These are phyloP conservation scores for Etheostoma nigrum DNA, from an alignment of 2,797 vertebrate genomes.

Conservation along the genomic window DNA sequence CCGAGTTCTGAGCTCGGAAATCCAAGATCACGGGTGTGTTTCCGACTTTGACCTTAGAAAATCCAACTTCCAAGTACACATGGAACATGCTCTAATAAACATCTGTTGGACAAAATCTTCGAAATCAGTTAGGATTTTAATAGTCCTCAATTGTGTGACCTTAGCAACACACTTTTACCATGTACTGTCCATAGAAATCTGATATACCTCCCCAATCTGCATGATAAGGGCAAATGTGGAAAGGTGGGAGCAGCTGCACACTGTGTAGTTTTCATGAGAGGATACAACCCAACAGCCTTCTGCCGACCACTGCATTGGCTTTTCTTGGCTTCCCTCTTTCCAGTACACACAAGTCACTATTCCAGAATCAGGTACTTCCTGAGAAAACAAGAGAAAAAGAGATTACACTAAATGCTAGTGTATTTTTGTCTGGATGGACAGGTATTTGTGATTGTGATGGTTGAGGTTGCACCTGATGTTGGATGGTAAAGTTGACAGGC, in stretches of 20 bases:
- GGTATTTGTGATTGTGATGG: too few relatives aligned
- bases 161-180: too few relatives aligned
- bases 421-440: too few relatives aligned
- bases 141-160: too few relatives aligned
- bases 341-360: slow-evolving; percentile 80
- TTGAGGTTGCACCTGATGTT: slow-evolving; percentile 63
- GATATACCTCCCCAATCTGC: slow-evolving; percentile 70
- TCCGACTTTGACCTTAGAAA: too few relatives aligned
- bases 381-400: background rate
- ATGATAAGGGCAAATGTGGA: slow-evolving; percentile 84
- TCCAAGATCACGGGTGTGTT: too few relatives aligned
- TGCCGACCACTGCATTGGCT: slow-evolving; percentile 64
- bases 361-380: slow-evolving; percentile 53
- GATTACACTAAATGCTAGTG: too few relatives aligned
- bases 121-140: too few relatives aligned
- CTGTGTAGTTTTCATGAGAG: slow-evolving; percentile 70
- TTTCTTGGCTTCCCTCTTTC: slow-evolving; percentile 44
- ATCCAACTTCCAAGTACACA: too few relatives aligned
- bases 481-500: slow-evolving; percentile 79
- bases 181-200: background rate
- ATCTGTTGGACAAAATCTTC: too few relatives aligned
- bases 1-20: too few relatives aligned
- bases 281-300: slow-evolving; percentile 70
- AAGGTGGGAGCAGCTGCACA: slow-evolving; percentile 82
- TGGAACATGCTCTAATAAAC: too few relatives aligned